Base-by-base conservation (phyloP, 2,797 vertebrate genomes). In the Alectoris magna region DNA sequence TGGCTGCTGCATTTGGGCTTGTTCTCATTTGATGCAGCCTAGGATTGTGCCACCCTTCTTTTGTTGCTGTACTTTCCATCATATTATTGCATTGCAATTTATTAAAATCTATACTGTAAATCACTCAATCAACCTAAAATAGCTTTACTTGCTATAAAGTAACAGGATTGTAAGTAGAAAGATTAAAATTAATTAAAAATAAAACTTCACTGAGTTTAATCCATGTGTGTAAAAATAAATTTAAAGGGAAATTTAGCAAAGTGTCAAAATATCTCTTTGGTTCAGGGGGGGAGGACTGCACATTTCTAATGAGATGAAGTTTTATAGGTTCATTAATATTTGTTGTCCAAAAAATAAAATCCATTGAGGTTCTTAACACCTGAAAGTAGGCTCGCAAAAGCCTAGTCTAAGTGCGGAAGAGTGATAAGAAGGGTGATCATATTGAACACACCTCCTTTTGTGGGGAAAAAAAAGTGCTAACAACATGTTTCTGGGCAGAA, bases 381-480 rank as follows among this genome's bases (percentile, higher is more conserved):
- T 88, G 71, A 79, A 86, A 24, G 15, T 39, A 91, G 86, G 73
- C 15, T 49, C 18, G 0, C 18, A 23, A 36, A 78, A 81, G 22
- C 5, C 44, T 89, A 19, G 29, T 64, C 63, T 76, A 51, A 83
- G 43, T 31, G 26, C 74, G 88, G 68, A 29, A 76, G 53, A 84
- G n/a, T 53, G 68, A 11, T 76, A 87, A 79, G 11, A 29, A 3
- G 7, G 27, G 17, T 23, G 43, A 93, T 88, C n/a, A 27, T 64
- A 92, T 78, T 59, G 51, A 82, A 71, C 43, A 71, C 44, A 62
- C 14, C 38, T 87, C 48, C 80, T 71, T 88, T 84, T 95, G 48
- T 49, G 66, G 58, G 41, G 92, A 64, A 79, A 93, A 43, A 48
- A 49, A 14, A 3, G n/a, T 90, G 72, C 84, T 71, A 94, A 6